Evolutionary conservation across 1,140 invertebrate species (phyloP), one percentile per base, ranked within the genome.

Genomic region (Pseudomyrmex flavicornis): DNA sequence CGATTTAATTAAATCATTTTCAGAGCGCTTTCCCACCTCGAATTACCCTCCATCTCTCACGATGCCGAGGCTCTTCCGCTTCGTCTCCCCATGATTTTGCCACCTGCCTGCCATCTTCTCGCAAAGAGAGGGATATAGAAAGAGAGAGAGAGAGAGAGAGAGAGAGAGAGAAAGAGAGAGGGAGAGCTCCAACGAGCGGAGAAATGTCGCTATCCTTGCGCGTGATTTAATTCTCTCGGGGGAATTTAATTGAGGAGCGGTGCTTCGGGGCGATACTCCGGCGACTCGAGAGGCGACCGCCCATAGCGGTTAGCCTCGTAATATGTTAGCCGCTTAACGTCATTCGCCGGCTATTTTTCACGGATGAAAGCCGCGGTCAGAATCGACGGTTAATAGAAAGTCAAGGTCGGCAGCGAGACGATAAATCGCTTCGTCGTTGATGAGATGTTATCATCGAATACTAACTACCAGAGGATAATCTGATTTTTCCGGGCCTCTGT

Each of bases 1-100:
- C 73, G 80, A 83, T 83, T 77, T 83, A 83, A 83, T 83, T 83
- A 83, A 83, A 83, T 76, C 73, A 83, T 76, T 83, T 76, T 66
- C 61, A 75, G 44, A 17, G 61, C 44, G 10, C 17, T n/a, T 82
- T 74, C 48, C 54, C 35, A 56, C 58, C 26, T 26, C 26, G 26
- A 26, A 26, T 26, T 12, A 9, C 17, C 50, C 56, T 15, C 26
- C 4, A 15, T 56, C 22, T 15, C 12, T 56, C 20, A 9, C 50
- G 26, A 26, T 35, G 1, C 26, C 17, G 35, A 10, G 1, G 22
- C 10, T 44, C 5, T 56, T 44, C 2, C 12, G 2, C 22, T 3
- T 20, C 17, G 12, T 35, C 20, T 9, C 12, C 15, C 15, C 58
- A 10, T 52, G 20, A 12, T 83, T 66, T 65, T 83, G 20, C 61